Evolutionary conservation across 2,113 vertebrate genomes (phyloP), one percentile per base, ranked within the genome.

Genomic region (Odocoileus hemionus): DNA sequence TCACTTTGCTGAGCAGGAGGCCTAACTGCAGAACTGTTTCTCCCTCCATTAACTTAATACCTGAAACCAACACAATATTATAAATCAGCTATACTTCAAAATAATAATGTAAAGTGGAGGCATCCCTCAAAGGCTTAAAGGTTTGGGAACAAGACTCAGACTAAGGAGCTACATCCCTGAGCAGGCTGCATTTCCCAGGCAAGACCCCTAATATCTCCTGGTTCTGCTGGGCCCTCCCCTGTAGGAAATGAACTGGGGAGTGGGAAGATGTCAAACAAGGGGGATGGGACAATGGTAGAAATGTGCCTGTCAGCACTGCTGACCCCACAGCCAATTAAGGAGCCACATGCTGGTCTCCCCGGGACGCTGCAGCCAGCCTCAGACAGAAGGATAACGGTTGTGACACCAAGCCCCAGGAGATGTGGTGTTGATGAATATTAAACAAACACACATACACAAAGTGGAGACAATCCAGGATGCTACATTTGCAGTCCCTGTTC

Each of bases 321-420:
- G 97, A 98, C 97, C 96, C 93, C 33, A 52, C 74, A 89, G 96
- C 96, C 96, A 97, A 98, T 97, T 97, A 98, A 91, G 95, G 89
- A 93, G 83, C 67, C 23, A 5, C 47, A 39, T 15, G n/a, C 89
- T 93, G 96, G 86, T 91, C 95, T 91, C 96, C 61, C 39, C 6
- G 1, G 96, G 95, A 86, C 86, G 95, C 96, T n/a, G 61, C 83
- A 94, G 93, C 47, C 94, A 74, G 95, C 86, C 88, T 74, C 78
- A 17, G 11, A 85, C 0, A 17, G 87, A 97, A 88, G 91, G 91
- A 89, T 93, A 97, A 97, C 43, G 70, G 89, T 45, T 93, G 70
- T 97, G 97, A 97, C 97, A 97, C 74, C 57, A 39, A 84, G 91
- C 91, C 97, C 96, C 96, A 84, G 91, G 98, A 95, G 97, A 95